Conservation (phyloP, 2,888 invertebrate genomes). For the Heliconius ismenius region DNA sequence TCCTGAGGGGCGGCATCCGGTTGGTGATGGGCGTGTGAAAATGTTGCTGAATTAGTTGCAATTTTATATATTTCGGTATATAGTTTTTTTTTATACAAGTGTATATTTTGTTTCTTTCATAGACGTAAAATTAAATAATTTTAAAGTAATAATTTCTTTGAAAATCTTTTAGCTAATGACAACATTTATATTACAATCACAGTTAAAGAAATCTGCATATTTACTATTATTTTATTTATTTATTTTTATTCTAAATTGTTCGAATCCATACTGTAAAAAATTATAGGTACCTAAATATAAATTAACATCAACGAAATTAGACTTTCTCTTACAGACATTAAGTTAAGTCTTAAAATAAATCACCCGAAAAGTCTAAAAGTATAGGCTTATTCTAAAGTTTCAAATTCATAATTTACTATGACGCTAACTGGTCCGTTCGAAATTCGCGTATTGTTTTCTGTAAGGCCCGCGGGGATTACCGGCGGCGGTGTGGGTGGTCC, state of each 20-base stretch:
- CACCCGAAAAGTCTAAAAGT: not conserved
- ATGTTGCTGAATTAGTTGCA: conserved; percentile 21
- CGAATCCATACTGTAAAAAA: too few relatives aligned
- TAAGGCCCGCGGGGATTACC: conserved; percentile 42
- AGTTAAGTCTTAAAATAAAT: not conserved
- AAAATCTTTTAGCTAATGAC: not conserved
- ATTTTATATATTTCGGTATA: conserved; percentile 9
- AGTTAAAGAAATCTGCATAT: not conserved
- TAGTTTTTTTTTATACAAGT: not conserved
- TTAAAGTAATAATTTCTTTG: not conserved
- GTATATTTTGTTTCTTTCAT: too few relatives aligned
- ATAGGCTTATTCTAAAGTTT: conserved; percentile 17
- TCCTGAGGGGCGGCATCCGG: conserved; percentile 64
- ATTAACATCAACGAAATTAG: not conserved
- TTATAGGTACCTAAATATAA: not conserved
- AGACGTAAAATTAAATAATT: not conserved
- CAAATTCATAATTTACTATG: conserved; percentile 36
- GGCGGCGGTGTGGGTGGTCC: conserved; percentile 47
- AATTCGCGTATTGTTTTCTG: conserved; percentile 44
- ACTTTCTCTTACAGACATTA: not conserved
- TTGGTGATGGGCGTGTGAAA: conserved; percentile 60
- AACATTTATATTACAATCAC: not conserved
- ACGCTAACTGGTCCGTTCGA: conserved; percentile 31
- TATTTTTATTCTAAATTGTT: too few relatives aligned
- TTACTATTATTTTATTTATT: not conserved